phyloP scores from a whole-genome alignment of 2,888 invertebrate species.

The Conomelus anceps region DNA sequence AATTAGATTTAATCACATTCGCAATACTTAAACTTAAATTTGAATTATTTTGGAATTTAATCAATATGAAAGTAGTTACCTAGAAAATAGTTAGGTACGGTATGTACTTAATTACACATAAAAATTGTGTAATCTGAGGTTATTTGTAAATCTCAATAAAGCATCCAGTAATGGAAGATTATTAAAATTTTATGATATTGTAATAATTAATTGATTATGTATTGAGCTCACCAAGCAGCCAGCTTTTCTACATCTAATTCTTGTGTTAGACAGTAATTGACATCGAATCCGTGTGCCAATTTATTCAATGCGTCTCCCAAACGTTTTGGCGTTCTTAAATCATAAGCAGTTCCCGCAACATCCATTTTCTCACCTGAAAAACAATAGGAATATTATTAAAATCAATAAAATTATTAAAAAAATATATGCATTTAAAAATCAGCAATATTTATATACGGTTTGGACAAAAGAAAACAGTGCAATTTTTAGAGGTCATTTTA shows the following conservation, averaged over 20 bases:
- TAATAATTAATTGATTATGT: background rate
- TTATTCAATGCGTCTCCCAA: constrained; percentile 61
- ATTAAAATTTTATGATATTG: background rate
- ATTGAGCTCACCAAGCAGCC: constrained; percentile 32
- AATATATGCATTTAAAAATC: too few species aligned
- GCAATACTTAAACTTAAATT: too few species aligned
- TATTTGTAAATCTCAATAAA: background rate
- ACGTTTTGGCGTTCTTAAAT: constrained; percentile 59
- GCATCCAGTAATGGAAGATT: background rate
- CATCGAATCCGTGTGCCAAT: constrained; percentile 58
- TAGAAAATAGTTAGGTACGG: too few species aligned
- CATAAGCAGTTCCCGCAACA: constrained; percentile 64
- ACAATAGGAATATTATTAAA: background rate
- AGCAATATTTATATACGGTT: too few species aligned
- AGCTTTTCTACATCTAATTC: constrained; percentile 56
- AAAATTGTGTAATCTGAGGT: too few species aligned
- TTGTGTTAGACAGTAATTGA: constrained; percentile 39
- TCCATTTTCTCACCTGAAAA: constrained; percentile 57
- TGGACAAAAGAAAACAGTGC: too few species aligned
- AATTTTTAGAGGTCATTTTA: too few species aligned
- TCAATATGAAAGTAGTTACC: too few species aligned
- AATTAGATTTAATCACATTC: too few species aligned
- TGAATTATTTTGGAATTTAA: too few species aligned
- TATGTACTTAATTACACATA: too few species aligned
- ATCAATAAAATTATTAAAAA: background rate